phyloP scores from a whole-genome alignment of 2,797 vertebrate species.

The Lateolabrax maculatus region DNA sequence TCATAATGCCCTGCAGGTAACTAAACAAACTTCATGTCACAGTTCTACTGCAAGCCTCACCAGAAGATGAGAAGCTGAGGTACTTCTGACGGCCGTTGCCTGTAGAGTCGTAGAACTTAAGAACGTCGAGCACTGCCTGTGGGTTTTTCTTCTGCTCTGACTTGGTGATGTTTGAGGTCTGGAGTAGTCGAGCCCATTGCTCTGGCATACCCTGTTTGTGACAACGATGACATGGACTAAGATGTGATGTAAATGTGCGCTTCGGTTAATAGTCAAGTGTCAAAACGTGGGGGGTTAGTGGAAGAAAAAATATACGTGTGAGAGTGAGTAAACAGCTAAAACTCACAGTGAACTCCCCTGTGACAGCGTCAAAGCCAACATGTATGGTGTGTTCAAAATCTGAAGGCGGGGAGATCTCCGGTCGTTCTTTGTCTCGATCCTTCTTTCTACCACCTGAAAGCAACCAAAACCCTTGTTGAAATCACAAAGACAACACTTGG shows the following conservation, averaged over 20 bases:
- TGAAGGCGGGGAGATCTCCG: conserved; percentile 97
- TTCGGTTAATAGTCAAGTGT: neutral
- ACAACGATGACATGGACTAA: neutral
- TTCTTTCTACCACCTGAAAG: conserved; percentile 93
- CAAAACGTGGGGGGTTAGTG: neutral
- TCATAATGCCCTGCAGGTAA: neutral
- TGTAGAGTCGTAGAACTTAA: conserved; percentile 98
- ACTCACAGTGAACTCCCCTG: conserved; percentile 97
- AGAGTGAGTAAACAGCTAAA: neutral
- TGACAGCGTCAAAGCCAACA: conserved; percentile 97
- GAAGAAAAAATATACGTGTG: neutral
- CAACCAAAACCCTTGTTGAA: conserved; percentile 18
- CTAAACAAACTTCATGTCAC: neutral
- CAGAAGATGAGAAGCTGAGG: conserved; percentile 97
- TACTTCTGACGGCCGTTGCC: conserved; percentile 98
- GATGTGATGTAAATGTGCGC: neutral
- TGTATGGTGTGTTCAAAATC: conserved; percentile 99
- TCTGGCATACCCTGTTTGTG: conserved; percentile 95
- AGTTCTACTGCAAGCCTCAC: conserved; percentile 77
- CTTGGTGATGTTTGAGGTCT: conserved; percentile 99
- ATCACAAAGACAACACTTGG: neutral
- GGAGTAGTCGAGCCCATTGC: conserved; percentile 97
- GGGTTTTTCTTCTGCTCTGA: conserved; percentile 99
- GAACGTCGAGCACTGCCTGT: conserved; percentile 96
- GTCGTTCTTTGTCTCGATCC: conserved; percentile 95